These are phyloP conservation scores for Sebastes baramenuke DNA, from an alignment of 2,797 vertebrate species.

Conservation along the genomic window DNA sequence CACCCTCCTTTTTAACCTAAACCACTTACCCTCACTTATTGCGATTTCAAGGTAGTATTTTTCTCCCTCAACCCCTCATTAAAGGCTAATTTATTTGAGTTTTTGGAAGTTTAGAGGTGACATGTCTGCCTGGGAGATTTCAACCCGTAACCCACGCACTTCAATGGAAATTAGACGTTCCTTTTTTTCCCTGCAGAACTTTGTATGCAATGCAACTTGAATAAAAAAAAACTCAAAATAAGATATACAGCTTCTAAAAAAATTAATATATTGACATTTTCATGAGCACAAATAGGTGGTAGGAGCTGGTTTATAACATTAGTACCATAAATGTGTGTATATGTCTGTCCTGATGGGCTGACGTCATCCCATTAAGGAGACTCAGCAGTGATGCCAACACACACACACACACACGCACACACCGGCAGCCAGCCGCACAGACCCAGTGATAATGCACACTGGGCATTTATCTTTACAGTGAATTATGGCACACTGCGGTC, in stretches of 20 bases:
- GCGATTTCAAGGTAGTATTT: constrained; percentile 26
- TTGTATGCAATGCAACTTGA: background rate
- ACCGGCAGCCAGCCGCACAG: background rate
- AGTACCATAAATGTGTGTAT: background rate
- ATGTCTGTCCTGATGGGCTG: constrained; percentile 26
- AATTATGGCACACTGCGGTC: constrained; percentile 66
- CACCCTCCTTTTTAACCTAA: constrained; percentile 7
- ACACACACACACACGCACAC: constrained; percentile 14
- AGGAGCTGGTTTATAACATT: constrained; percentile 12
- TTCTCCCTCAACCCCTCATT: constrained; percentile 43
- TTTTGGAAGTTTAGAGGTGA: constrained; percentile 40
- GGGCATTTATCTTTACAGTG: constrained; percentile 75
- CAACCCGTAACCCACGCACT: constrained; percentile 25
- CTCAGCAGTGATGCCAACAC: constrained; percentile 4
- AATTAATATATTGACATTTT: background rate
- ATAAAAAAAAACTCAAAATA: background rate
- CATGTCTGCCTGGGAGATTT: constrained; percentile 29
- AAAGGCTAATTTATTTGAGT: constrained; percentile 39
- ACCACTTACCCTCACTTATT: constrained; percentile 24
- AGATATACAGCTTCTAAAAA: background rate
- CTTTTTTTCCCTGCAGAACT: constrained; percentile 4
- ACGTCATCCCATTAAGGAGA: constrained; percentile 35
- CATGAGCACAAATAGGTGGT: background rate
- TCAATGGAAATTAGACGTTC: constrained; percentile 3
- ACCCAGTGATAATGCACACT: constrained; percentile 65